Evolutionary conservation across 2,888 invertebrate species (phyloP).

Genomic region (Ephialtes manifestator): DNA sequence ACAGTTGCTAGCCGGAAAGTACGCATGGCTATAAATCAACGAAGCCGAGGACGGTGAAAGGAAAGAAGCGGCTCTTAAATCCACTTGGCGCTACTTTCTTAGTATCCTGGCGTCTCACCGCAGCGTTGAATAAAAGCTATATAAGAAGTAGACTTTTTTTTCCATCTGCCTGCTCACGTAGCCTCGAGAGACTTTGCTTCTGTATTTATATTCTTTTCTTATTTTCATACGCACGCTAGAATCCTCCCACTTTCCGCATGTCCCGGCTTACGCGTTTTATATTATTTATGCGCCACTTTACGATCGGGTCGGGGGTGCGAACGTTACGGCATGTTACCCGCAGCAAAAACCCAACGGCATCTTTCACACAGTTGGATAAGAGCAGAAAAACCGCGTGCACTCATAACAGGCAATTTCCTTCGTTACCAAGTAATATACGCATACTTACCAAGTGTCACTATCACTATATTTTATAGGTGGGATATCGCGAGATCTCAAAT

Average conservation of each 20-base stretch:
- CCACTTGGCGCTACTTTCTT: slow-evolving; percentile 52
- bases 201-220: slow-evolving; percentile 54
- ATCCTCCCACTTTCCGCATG: slow-evolving; percentile 27
- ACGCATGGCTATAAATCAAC: slow-evolving; percentile 57
- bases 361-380: slow-evolving; percentile 20
- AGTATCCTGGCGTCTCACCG: slow-evolving; percentile 13
- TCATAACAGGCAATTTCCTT: slow-evolving; percentile 45
- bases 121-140: slow-evolving; percentile 29
- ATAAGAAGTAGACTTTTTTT: slow-evolving; percentile 49
- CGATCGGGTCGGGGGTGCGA: slow-evolving; percentile 33
- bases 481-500: neutral
- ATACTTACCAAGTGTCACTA: neutral
- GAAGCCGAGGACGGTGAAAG: slow-evolving; percentile 9
- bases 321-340: slow-evolving; percentile 30
- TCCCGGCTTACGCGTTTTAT: slow-evolving; percentile 53
- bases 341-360: slow-evolving; percentile 24
- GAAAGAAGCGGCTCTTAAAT: slow-evolving; percentile 51
- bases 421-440: slow-evolving; percentile 9
- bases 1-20: slow-evolving; percentile 9
- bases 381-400: neutral
- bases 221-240: slow-evolving; percentile 41
- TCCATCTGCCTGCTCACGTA: slow-evolving; percentile 23
- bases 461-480: neutral
- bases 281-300: slow-evolving; percentile 64
- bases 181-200: slow-evolving; percentile 37